Evolutionary conservation across 2,113 vertebrate species (phyloP), one percentile per base, ranked within the genome.

Genomic region (Ascaphus truei): DNA sequence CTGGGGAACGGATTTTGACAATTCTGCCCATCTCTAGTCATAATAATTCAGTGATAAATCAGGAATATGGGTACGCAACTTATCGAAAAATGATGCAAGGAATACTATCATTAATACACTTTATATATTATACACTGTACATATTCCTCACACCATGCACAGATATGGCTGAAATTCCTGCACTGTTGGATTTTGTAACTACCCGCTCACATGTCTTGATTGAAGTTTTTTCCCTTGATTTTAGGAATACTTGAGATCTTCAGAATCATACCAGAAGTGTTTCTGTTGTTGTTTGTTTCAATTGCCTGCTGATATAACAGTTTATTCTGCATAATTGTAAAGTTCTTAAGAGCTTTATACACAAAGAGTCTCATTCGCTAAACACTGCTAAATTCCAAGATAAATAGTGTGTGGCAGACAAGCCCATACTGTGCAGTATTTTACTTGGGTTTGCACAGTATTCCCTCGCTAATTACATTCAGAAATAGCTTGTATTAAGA

Each of bases 261-360:
- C 43, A 26, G 16, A 50, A 51, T 69, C 55, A 30, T 58, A n/a
- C n/a, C 3, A 51, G 31, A 69, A 60, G 66, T 69, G 43, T 60
- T 69, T 58, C 18, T 60, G 56, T 60, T 51, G 60, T 58, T 51
- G 66, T 50, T 68, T 50, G 58, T 25, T 29, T 50, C 29, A 51
- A 27, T 48, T 59, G 39, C 56, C 31, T 60, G 55, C 66, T 26
- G 43, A n/a, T 57, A 52, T 33, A 58, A 45, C 18, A 50, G n/a
- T 36, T 37, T 37, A 25, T 25, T 43, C 41, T 45, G 39, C 31
- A 69, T 57, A 45, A 57, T 23, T 41, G 7, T 43, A 23, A 25
- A 52, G 50, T 1, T 27, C 13, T 27, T 55, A 31, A 33, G 26
- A 26, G 8, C 16, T 55, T 55, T 3, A 55, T 31, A 55, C 15